Percentiles rank a stretch among this genome's conserved stretches.
Conservation (phyloP, 2,888 invertebrate genomes). For the Cantharis rufa region DNA sequence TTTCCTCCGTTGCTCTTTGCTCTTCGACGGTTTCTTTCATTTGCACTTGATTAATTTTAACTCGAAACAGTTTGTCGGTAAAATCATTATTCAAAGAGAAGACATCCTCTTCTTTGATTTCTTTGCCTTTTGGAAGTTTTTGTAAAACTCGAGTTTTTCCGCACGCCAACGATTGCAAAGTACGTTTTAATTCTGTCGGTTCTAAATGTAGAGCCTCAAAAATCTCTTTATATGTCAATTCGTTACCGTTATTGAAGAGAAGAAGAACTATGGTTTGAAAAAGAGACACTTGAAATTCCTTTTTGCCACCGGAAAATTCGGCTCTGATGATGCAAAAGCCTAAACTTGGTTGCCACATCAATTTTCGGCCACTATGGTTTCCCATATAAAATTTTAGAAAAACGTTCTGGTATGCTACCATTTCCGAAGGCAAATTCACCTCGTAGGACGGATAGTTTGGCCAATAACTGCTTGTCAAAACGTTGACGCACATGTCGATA, state of each 20-base stretch:
- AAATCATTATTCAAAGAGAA: slow-evolving; percentile 88
- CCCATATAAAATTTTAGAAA: slow-evolving; percentile 94
- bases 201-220: slow-evolving; percentile 88
- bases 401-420: slow-evolving; percentile 87
- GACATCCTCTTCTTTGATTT: slow-evolving; percentile 80
- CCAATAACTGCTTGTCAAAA: slow-evolving; percentile 98
- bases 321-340: slow-evolving; percentile 93
- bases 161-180: slow-evolving; percentile 92
- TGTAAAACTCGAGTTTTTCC: slow-evolving; percentile 86
- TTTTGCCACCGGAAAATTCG: slow-evolving; percentile 80
- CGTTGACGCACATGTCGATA: slow-evolving; percentile 88
- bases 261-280: slow-evolving; percentile 93
- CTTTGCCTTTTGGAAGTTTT: slow-evolving; percentile 85
- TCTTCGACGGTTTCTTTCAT: slow-evolving; percentile 84
- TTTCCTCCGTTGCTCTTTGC: slow-evolving; percentile 91
- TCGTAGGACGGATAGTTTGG: slow-evolving; percentile 91
- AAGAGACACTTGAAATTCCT: slow-evolving; percentile 93
- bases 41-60: slow-evolving; percentile 95
- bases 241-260: slow-evolving; percentile 86
- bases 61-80: slow-evolving; percentile 92
- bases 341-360: slow-evolving; percentile 96
- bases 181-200: slow-evolving; percentile 86
- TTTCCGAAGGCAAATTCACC: slow-evolving; percentile 83
- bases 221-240: slow-evolving; percentile 82
- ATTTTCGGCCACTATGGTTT: slow-evolving; percentile 94